Percentiles rank a stretch among this genome's conserved stretches.
phyloP scores from a whole-genome alignment of 2,888 invertebrate genomes.

The Spilosoma lubricipeda region DNA sequence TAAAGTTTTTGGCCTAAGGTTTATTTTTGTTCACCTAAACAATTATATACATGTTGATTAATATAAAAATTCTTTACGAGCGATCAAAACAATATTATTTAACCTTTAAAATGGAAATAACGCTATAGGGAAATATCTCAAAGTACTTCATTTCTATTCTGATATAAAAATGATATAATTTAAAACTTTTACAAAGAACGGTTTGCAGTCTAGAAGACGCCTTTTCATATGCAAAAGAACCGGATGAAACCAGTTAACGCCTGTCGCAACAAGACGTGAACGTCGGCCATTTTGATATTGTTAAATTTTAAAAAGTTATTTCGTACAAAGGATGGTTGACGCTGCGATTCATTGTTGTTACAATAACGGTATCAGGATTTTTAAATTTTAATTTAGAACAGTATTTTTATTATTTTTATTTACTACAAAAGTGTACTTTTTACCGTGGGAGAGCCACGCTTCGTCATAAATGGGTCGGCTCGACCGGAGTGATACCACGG shows the following conservation, averaged over 20 bases:
- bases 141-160: slow-evolving; percentile 38
- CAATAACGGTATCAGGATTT: slow-evolving; percentile 27
- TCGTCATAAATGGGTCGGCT: too few species aligned
- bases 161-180: slow-evolving; percentile 45
- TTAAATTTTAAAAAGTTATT: slow-evolving; percentile 37
- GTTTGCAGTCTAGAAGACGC: slow-evolving; percentile 42
- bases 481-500: too few species aligned
- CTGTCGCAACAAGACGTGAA: slow-evolving; percentile 42
- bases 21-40: background rate
- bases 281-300: slow-evolving; percentile 43
- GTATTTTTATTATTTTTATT: background rate
- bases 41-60: background rate
- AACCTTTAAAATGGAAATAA: slow-evolving; percentile 4
- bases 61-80: background rate
- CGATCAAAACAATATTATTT: background rate
- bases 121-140: background rate
- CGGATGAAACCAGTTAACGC: slow-evolving; percentile 49
- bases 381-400: slow-evolving; percentile 3
- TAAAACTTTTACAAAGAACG: slow-evolving; percentile 40
- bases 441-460: too few species aligned
- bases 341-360: slow-evolving; percentile 32
- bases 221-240: slow-evolving; percentile 56
- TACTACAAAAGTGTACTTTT: too few species aligned
- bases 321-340: slow-evolving; percentile 30
- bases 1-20: background rate